Evolutionary conservation across 1,140 invertebrate species (phyloP).

Genomic region (Steinernema khuongi): DNA sequence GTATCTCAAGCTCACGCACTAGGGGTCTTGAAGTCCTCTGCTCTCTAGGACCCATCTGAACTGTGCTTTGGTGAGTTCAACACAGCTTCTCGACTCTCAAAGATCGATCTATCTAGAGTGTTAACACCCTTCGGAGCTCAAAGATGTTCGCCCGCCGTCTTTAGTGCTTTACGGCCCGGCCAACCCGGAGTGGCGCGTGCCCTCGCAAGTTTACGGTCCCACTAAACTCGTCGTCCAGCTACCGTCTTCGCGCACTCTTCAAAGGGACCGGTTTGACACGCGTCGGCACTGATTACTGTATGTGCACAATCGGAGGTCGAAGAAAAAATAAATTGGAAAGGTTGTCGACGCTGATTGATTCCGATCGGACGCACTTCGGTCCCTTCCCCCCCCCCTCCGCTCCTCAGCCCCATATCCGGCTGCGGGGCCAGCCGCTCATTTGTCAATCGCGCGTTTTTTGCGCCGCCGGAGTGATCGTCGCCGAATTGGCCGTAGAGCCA

Average conservation of each 20-base stretch:
- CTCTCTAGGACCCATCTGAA: too few species aligned
- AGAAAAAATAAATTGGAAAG: conserved; percentile 13
- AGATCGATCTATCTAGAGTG: too few species aligned
- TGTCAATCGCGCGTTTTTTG: background rate
- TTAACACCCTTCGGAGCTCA: too few species aligned
- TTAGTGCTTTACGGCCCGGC: background rate
- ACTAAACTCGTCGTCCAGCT: background rate
- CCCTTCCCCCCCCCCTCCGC: background rate
- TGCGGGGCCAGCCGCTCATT: background rate
- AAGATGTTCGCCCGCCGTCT: too few species aligned
- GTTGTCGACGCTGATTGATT: conserved; percentile 14
- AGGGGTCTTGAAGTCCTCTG: too few species aligned
- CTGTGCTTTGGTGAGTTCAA: too few species aligned
- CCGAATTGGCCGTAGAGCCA: background rate
- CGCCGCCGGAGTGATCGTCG: background rate
- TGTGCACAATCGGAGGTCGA: background rate
- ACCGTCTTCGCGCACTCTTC: background rate
- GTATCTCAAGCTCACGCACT: too few species aligned
- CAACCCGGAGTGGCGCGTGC: background rate
- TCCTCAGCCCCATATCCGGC: conserved; percentile 1
- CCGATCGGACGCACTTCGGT: background rate
- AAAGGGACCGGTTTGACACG: background rate
- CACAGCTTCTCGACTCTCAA: too few species aligned
- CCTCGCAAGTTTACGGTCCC: background rate
- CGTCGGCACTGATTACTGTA: background rate